phyloP scores from a whole-genome alignment of 2,113 vertebrate species.

The Tretioscincus oriximinensis region DNA sequence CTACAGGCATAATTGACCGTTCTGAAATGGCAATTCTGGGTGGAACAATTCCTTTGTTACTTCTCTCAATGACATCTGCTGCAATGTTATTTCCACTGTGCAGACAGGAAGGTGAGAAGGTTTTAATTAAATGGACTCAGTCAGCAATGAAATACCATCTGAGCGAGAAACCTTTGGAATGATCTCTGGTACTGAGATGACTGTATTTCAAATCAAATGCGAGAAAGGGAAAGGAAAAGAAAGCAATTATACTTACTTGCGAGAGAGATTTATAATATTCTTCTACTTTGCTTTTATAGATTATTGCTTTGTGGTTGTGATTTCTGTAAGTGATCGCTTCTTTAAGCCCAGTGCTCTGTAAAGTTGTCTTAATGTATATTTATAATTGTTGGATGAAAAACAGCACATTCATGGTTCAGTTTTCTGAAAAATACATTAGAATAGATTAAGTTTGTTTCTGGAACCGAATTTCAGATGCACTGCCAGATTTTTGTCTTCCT shows the following conservation, averaged over 20 bases:
- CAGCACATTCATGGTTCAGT: not conserved
- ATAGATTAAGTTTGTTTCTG: not conserved
- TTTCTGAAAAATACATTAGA: not conserved
- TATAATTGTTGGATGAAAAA: not conserved
- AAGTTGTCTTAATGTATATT: not conserved
- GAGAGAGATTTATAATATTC: not conserved
- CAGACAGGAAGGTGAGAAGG: conserved; percentile 41
- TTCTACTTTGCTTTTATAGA: not conserved
- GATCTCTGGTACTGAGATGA: conserved; percentile 18
- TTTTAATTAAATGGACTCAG: conserved; percentile 65
- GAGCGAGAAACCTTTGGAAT: conserved; percentile 42
- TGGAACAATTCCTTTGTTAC: conserved; percentile 50
- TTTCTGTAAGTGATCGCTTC: not conserved
- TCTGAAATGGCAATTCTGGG: conserved; percentile 27
- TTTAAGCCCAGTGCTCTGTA: not conserved
- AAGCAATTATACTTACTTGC: no score
- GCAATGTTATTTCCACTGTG: conserved; percentile 47
- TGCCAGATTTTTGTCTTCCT: not conserved
- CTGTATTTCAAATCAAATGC: conserved; percentile 2
- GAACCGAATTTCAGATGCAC: not conserved
- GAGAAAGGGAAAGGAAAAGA: not conserved
- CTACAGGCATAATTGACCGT: conserved; percentile 33
- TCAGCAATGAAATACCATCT: conserved; percentile 48
- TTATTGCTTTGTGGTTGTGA: not conserved
- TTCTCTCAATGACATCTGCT: conserved; percentile 63